phyloP scores from a whole-genome alignment of 2,797 vertebrate species.

The Pitangus sulphuratus region DNA sequence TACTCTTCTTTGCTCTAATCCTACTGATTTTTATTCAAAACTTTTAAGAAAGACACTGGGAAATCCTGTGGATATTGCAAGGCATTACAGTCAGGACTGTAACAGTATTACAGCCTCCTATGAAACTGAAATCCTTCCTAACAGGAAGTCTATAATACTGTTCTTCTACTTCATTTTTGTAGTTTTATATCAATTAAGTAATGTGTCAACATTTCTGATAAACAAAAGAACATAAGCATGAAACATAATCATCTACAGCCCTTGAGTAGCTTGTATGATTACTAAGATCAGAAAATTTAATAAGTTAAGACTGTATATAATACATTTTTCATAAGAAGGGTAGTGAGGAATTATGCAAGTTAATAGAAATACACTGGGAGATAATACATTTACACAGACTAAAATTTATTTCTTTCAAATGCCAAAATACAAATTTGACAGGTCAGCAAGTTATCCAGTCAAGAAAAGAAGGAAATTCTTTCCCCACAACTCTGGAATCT shows the following conservation, averaged over 20 bases:
- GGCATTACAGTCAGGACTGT: neutral
- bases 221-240: neutral
- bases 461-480: neutral
- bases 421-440: neutral
- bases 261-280: neutral
- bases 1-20: neutral
- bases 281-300: neutral
- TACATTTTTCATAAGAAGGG: neutral
- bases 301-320: neutral
- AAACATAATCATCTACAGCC: neutral
- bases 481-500: neutral
- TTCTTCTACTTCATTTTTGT: neutral
- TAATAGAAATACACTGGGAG: neutral
- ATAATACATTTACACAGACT: neutral
- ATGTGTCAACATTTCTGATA: neutral
- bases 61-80: neutral
- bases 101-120: neutral
- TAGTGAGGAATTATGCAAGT: neutral
- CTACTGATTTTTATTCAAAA: neutral
- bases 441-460: neutral
- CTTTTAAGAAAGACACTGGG: neutral
- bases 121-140: neutral
- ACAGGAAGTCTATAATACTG: rapidly evolving
- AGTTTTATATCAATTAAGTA: neutral
- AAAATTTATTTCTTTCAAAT: neutral